Conservation (phyloP, 2,888 invertebrate species). For the Xestia sexstrigata region DNA sequence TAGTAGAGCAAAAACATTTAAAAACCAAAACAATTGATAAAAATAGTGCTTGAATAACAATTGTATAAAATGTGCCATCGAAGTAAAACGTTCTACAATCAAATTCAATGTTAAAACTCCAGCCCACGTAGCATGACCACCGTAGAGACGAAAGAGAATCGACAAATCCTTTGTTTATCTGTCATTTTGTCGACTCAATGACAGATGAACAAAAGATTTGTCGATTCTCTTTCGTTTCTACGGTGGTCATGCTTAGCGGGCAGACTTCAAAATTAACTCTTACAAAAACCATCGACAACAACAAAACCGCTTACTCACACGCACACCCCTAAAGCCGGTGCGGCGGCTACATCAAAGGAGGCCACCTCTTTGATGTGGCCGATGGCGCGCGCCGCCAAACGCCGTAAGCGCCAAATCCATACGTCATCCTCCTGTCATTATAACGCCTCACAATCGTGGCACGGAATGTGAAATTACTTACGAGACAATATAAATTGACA, state of each 20-base stretch:
- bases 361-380: slow-evolving; percentile 91
- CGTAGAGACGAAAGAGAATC: no score
- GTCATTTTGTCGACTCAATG: no score
- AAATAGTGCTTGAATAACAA: neutral
- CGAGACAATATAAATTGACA: slow-evolving; percentile 90
- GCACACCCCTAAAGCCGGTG: slow-evolving; percentile 82
- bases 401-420: slow-evolving; percentile 91
- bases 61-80: neutral
- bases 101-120: neutral
- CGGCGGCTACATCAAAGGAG: slow-evolving; percentile 90
- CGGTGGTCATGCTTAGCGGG: no score
- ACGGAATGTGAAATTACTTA: slow-evolving; percentile 90
- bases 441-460: slow-evolving; percentile 89
- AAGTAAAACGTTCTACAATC: neutral
- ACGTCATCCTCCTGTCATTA: slow-evolving; percentile 91
- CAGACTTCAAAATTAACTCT: neutral
- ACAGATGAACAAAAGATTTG: no score
- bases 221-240: no score
- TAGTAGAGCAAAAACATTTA: neutral
- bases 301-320: slow-evolving; percentile 66
- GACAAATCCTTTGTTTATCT: no score
- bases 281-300: slow-evolving; percentile 69
- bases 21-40: neutral
- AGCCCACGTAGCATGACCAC: no score
- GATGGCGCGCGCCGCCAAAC: slow-evolving; percentile 90